Conservation (phyloP, 1,140 invertebrate genomes). For the Meteorus sp. region DNA sequence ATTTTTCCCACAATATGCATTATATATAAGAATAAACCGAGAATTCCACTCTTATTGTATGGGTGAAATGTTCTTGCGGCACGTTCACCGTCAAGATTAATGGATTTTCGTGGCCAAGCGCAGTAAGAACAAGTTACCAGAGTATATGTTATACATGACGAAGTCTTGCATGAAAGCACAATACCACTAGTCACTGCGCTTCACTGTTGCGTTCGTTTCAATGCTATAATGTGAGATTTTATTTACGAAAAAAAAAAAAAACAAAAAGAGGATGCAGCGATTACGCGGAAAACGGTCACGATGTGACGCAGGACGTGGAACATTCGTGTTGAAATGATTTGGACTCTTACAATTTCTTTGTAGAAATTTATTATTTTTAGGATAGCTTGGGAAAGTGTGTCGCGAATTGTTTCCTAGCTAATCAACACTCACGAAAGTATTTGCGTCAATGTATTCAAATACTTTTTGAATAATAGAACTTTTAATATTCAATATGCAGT, state of each 20-base stretch:
- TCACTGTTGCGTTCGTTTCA: neutral
- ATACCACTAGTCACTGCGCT: no score
- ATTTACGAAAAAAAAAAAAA: neutral
- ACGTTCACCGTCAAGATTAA: slow-evolving; percentile 21
- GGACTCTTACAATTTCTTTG: no score
- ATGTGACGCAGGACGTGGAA: no score
- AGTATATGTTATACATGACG: slow-evolving; percentile 12
- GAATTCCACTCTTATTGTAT: neutral
- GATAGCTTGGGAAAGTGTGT: no score
- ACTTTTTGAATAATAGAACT: no score
- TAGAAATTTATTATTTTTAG: no score
- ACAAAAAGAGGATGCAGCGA: no score
- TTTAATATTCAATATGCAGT: no score
- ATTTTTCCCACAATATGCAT: neutral
- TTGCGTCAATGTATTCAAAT: no score
- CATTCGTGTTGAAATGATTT: neutral
- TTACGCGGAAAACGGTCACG: no score
- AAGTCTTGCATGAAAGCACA: slow-evolving; percentile 2
- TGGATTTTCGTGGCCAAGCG: slow-evolving; percentile 22
- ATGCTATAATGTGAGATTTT: neutral
- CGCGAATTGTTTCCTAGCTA: no score
- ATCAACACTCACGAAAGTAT: no score
- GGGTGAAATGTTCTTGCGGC: neutral
- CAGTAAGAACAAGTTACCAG: slow-evolving; percentile 7
- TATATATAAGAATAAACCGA: slow-evolving; percentile 1